A percentile compares a stretch with the other conserved stretches of the same genome.
Evolutionary conservation across 2,113 vertebrate species (phyloP).

Genomic region (Bujurquina vittata): DNA sequence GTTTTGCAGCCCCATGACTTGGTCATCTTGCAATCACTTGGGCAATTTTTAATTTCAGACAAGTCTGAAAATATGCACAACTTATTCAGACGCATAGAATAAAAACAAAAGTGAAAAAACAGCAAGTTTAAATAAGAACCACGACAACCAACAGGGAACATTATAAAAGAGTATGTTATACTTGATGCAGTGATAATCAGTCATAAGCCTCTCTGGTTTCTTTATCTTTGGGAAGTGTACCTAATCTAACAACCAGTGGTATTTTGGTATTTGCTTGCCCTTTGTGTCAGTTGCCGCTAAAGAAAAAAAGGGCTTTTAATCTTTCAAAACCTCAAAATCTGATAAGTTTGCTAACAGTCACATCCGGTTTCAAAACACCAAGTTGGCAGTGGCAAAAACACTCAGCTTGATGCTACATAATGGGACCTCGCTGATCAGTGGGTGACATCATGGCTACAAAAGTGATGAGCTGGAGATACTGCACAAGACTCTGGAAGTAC

Average conservation of each 20-base stretch:
- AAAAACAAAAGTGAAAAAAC: no score
- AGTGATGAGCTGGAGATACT: no score
- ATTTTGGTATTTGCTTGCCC: neutral
- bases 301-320: neutral
- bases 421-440: fast-evolving
- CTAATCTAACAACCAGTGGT: neutral
- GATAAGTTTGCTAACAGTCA: neutral
- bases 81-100: no score
- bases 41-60: no score
- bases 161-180: neutral
- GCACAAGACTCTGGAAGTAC: no score
- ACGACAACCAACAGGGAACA: neutral
- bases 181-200: neutral
- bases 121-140: neutral
- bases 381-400: neutral
- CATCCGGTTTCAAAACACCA: neutral
- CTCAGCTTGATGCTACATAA: fast-evolving
- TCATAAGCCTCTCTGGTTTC: neutral
- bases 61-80: neutral
- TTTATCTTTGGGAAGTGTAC: neutral
- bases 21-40: no score
- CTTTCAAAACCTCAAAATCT: neutral
- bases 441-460: neutral
- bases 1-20: no score
- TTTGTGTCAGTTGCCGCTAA: neutral